Conservation (phyloP, 2,797 vertebrate genomes). For the Buphagus erythrorhynchus region DNA sequence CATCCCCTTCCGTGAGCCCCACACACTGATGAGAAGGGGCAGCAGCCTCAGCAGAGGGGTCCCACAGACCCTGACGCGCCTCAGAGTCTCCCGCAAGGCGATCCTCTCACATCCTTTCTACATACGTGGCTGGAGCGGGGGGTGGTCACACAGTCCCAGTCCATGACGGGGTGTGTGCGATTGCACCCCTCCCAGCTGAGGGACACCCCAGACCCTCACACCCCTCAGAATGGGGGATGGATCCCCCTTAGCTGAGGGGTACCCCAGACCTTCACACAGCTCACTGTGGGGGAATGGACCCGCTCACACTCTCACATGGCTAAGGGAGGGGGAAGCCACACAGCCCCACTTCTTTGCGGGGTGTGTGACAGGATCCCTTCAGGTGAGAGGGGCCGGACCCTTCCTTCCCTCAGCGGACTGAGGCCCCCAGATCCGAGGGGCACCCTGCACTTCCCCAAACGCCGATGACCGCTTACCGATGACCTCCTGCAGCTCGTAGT, state of each 20-base stretch:
- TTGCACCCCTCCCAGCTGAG: not conserved
- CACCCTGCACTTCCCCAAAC: too few relatives aligned
- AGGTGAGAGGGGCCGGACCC: not conserved
- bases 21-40: rapidly evolving
- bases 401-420: not conserved
- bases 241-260: not conserved
- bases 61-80: not conserved
- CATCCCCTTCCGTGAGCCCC: not conserved
- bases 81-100: not conserved
- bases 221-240: rapidly evolving
- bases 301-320: not conserved
- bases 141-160: not conserved
- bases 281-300: not conserved
- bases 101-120: not conserved
- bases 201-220: not conserved
- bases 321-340: rapidly evolving
- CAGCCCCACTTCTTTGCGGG: not conserved
- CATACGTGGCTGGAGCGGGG: not conserved
- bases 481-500: slow-evolving; percentile 98
- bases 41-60: not conserved
- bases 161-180: not conserved
- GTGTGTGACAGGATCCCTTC: not conserved
- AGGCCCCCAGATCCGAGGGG: not conserved
- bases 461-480: slow-evolving; percentile 86
- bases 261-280: not conserved